phyloP scores from a whole-genome alignment of 2,113 vertebrate genomes.

The Labrus mixtus region DNA sequence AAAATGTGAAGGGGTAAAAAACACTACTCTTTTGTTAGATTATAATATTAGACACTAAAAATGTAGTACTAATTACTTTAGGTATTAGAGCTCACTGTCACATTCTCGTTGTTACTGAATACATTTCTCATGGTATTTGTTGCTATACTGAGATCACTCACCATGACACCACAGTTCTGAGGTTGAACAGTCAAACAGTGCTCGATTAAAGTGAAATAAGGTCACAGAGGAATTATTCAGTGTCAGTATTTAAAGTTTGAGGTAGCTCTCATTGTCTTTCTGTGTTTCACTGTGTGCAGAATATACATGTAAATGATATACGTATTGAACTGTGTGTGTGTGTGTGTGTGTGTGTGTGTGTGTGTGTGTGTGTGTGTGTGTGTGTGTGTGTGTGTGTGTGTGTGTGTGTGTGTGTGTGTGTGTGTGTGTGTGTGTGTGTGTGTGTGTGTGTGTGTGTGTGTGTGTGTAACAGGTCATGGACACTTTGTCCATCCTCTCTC shows the following conservation, averaged over 20 bases:
- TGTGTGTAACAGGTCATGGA: slow-evolving; percentile 84
- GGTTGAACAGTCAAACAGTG: background rate
- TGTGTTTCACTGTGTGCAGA: background rate
- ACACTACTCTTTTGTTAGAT: too few species aligned
- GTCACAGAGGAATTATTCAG: slow-evolving; percentile 3
- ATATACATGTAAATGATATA: too few species aligned
- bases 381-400: too few species aligned
- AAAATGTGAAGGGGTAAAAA: too few species aligned
- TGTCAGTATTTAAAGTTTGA: slow-evolving; percentile 3
- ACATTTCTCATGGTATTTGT: slow-evolving; percentile 17
- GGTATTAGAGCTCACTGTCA: background rate
- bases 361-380: too few species aligned
- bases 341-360: too few species aligned
- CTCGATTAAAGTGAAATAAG: slow-evolving; percentile 3
- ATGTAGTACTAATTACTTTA: background rate
- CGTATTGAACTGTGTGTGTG: too few species aligned
- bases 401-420: too few species aligned
- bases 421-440: too few species aligned
- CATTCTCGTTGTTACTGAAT: background rate
- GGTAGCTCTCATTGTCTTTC: background rate
- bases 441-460: slow-evolving; percentile 18
- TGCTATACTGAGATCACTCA: background rate
- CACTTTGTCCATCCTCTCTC: slow-evolving; percentile 88
- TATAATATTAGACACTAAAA: too few species aligned
- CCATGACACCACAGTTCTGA: slow-evolving; percentile 4